These are phyloP conservation scores for Lepus oiostolus DNA, from an alignment of 2,797 vertebrate species.

Conservation along the genomic window DNA sequence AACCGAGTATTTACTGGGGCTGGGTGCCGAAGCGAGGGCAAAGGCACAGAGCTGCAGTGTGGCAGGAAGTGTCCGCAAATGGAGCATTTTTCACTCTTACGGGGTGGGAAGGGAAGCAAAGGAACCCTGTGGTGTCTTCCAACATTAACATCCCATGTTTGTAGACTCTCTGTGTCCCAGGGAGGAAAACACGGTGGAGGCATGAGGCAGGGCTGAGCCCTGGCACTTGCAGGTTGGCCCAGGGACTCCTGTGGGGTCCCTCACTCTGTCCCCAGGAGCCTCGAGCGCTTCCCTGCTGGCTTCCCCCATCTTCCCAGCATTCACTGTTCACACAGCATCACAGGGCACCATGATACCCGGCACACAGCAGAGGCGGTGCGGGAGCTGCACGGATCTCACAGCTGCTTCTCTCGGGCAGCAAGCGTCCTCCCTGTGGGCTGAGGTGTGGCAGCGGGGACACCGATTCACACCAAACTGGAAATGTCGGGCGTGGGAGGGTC, in stretches of 20 bases:
- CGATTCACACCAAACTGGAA: background rate
- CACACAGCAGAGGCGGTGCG: background rate
- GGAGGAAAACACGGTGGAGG: background rate
- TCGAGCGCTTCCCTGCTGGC: accelerated
- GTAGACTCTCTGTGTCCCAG: too few relatives aligned
- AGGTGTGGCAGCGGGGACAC: background rate
- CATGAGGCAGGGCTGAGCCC: background rate
- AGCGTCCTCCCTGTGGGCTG: background rate
- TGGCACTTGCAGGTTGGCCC: background rate
- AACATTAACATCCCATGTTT: too few relatives aligned
- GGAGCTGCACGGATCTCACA: background rate
- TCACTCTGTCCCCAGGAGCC: background rate
- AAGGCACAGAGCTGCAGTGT: too few relatives aligned
- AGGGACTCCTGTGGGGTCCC: background rate
- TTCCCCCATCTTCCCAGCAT: background rate
- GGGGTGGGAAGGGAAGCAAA: too few relatives aligned
- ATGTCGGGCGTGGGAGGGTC: background rate
- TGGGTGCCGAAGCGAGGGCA: too few relatives aligned
- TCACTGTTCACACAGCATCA: background rate
- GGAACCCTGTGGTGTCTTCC: too few relatives aligned
- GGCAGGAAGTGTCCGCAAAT: too few relatives aligned
- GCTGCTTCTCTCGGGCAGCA: background rate
- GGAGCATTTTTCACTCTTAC: too few relatives aligned
- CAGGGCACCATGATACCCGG: background rate
- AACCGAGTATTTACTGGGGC: too few relatives aligned